A percentile compares a stretch with the other conserved stretches of the same genome.
Conservation (phyloP, 2,888 invertebrate genomes). For the Aphelenchoides bicaudatus region DNA sequence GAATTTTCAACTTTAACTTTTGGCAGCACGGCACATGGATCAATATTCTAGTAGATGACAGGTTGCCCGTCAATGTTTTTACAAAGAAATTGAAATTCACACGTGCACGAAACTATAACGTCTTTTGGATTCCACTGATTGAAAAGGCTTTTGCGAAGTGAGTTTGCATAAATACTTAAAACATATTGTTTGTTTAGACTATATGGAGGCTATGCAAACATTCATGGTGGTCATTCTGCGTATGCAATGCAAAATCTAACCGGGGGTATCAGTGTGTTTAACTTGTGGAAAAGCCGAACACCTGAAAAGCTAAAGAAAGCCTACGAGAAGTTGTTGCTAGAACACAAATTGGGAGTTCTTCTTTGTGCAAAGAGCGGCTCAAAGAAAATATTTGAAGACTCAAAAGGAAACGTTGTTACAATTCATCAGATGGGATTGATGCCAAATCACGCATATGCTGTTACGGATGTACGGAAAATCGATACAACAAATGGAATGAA, state of each 20-base stretch:
- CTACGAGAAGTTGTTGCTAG: conserved; percentile 13
- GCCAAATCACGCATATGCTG: conserved; percentile 11
- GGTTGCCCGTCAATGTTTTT: conserved; percentile 15
- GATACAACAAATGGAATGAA: background rate
- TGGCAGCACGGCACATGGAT: conserved; percentile 18
- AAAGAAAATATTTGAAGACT: background rate
- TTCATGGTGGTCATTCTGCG: conserved; percentile 16
- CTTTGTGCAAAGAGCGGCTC: conserved; percentile 13
- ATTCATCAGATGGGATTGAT: conserved; percentile 10
- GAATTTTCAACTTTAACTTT: conserved; percentile 15
- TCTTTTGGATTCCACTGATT: conserved; percentile 18
- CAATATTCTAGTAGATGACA: conserved; percentile 12
- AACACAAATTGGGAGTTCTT: conserved; percentile 10
- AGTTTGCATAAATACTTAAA: background rate
- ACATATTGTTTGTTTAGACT: background rate
- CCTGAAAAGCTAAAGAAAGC: background rate
- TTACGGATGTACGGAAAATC: conserved; percentile 5
- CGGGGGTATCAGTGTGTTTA: conserved; percentile 14
- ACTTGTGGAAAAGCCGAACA: conserved; percentile 12
- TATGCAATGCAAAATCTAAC: conserved; percentile 19
- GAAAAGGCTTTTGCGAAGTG: conserved; percentile 20
- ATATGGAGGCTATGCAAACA: conserved; percentile 16
- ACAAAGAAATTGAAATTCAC: conserved; percentile 15
- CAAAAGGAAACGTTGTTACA: background rate
- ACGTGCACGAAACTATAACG: conserved; percentile 2